phyloP scores from a whole-genome alignment of 1,140 invertebrate genomes.

The Aphelinus certus region DNA sequence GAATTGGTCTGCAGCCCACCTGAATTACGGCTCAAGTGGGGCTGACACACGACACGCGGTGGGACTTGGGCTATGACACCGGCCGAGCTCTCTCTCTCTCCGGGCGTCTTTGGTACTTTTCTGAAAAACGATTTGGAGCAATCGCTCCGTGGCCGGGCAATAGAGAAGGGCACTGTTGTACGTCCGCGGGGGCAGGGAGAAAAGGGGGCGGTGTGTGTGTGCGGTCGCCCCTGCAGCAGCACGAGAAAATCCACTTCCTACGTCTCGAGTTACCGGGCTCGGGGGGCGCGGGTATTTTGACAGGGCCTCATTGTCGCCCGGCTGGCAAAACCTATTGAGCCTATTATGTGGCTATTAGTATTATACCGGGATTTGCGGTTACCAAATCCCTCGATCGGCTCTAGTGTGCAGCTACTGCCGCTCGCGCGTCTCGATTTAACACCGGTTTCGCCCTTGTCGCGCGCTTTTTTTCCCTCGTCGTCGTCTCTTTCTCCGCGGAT shows the following conservation, averaged over 20 bases:
- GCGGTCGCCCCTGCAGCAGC: neutral
- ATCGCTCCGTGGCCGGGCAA: conserved; percentile 30
- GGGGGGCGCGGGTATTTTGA: conserved; percentile 60
- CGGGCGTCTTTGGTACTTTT: conserved; percentile 56
- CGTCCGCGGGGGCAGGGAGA: conserved; percentile 36
- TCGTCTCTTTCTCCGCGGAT: conserved; percentile 34
- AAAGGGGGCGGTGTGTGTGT: conserved; percentile 32
- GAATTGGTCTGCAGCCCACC: too few species aligned
- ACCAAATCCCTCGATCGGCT: conserved; percentile 38
- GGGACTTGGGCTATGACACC: too few species aligned
- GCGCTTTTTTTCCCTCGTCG: conserved; percentile 41
- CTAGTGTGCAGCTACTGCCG: neutral
- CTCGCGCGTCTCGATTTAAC: conserved; percentile 43
- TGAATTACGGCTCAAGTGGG: too few species aligned
- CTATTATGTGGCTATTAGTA: conserved; percentile 67
- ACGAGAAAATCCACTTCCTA: conserved; percentile 64
- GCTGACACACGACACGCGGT: too few species aligned
- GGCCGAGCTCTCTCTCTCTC: too few species aligned
- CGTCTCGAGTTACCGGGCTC: conserved; percentile 59
- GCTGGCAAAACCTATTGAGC: conserved; percentile 63
- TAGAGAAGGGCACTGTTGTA: conserved; percentile 39
- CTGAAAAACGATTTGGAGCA: conserved; percentile 49
- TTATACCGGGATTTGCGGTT: conserved; percentile 65
- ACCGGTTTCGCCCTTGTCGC: conserved; percentile 30
- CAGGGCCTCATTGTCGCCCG: conserved; percentile 64